Evolutionary conservation across 2,888 invertebrate genomes (phyloP).

Genomic region (Yponomeuta cagnagella): DNA sequence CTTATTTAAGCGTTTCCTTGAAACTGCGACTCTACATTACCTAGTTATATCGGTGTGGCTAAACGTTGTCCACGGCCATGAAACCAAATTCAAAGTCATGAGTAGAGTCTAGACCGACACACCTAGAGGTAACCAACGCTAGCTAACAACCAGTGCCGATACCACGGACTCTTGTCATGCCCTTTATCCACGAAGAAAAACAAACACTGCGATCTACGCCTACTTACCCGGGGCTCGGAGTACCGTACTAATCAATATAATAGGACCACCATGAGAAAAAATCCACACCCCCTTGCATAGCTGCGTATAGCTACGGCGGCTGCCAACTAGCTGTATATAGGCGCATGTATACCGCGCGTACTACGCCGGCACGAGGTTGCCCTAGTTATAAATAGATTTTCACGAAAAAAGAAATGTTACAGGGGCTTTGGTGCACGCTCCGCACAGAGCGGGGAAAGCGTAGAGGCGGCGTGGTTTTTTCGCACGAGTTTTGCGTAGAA

Average conservation of each 20-base stretch:
- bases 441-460: constrained; percentile 29
- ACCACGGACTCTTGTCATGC: neutral
- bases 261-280: constrained; percentile 74
- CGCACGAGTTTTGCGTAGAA: neutral
- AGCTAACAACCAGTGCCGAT: neutral
- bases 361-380: constrained; percentile 47
- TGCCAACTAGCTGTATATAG: constrained; percentile 21
- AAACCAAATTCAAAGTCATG: neutral
- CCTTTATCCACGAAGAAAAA: neutral
- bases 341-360: constrained; percentile 21
- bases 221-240: constrained; percentile 26
- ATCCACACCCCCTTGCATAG: constrained; percentile 44
- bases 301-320: constrained; percentile 28
- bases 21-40: neutral
- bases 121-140: neutral
- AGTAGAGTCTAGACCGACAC: neutral
- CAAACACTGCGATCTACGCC: constrained; percentile 9
- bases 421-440: constrained; percentile 72
- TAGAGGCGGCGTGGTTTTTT: neutral
- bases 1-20: neutral
- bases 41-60: neutral
- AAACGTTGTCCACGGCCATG: neutral
- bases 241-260: constrained; percentile 73
- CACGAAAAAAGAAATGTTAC: constrained; percentile 75
- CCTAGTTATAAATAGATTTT: constrained; percentile 77